Base-by-base conservation (phyloP, 2,797 vertebrate genomes). In the Masticophis lateralis region DNA sequence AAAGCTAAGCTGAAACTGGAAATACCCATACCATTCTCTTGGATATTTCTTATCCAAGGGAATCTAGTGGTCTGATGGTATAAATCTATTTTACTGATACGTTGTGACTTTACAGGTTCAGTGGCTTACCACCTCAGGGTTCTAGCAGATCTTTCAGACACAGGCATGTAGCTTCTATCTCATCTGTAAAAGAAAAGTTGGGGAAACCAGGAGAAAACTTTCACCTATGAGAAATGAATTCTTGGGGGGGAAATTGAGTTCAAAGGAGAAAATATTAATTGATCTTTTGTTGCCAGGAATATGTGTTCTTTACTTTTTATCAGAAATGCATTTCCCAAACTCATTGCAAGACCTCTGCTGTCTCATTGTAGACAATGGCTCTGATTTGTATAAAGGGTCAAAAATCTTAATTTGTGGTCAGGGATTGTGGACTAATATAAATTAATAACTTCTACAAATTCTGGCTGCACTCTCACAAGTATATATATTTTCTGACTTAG, bases 311-410 rank as follows among this genome's bases (percentile, higher is more conserved):
- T 69, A 53, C 88, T 56, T 94, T 90, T 69, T 37, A 88, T 83
- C 87, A 93, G 43, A 91, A 92, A 86, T 74, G 60, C 74, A 95
- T 93, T 95, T 94, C 93, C 94, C 95, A 93, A 37, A 86, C 7
- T 92, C 91, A 94, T 94, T 32, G 79, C 89, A 59, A 59, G 14
- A 95, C 9, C 56, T 95, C 91, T 95, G 95, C 25, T 94, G 4
- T 83, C 83, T 92, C 88, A 69, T 92, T 90, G 92, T 93, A 93
- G 90, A 92, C 32, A 22, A 4, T 0, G 0, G 32, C 86, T 90
- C 86, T 88, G 86, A 87, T 83, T 28, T 74, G 53, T 79, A 60
- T 32, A 53, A 91, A 91, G 94, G n/a, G 94, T 93, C 95, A 90
- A 86, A 51, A 87, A 28, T 91, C 90, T 89, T 92, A 88, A 91